Evolutionary conservation across 2,888 invertebrate genomes (phyloP).

Genomic region (Helicoverpa assulta): DNA sequence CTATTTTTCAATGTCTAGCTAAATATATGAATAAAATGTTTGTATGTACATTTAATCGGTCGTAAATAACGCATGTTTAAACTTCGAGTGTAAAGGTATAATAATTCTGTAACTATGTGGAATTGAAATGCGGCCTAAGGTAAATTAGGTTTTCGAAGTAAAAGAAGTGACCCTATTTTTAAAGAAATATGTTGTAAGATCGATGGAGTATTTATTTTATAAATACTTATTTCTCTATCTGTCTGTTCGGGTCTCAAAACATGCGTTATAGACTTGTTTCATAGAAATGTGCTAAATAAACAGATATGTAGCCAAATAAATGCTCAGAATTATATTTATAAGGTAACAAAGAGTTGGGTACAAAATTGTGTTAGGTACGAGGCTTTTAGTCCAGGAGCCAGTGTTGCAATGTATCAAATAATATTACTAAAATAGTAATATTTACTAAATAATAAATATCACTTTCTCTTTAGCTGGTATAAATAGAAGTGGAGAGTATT

Average conservation of each 20-base stretch:
- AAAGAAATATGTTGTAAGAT: not conserved
- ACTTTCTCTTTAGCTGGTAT: constrained; percentile 26
- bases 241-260: constrained; percentile 1
- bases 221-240: not conserved
- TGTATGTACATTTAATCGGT: constrained; percentile 39
- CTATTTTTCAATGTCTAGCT: constrained; percentile 71
- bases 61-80: constrained; percentile 56
- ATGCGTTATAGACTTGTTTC: constrained; percentile 41
- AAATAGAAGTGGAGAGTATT: constrained; percentile 41
- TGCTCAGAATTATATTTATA: constrained; percentile 61
- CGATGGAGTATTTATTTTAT: not conserved
- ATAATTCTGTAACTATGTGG: constrained; percentile 25
- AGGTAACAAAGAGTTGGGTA: constrained; percentile 58
- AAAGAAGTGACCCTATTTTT: not conserved
- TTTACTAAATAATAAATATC: not conserved
- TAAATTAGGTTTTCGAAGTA: constrained; percentile 13
- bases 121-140: not conserved
- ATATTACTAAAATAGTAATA: constrained; percentile 6
- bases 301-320: constrained; percentile 59
- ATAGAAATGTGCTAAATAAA: constrained; percentile 24
- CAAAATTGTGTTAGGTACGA: constrained; percentile 62
- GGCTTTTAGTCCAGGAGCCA: constrained; percentile 56
- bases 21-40: constrained; percentile 52
- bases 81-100: constrained; percentile 15
- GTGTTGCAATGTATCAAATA: constrained; percentile 26